Evolutionary conservation across 1,140 invertebrate species (phyloP).

Genomic region (Agrilus planipennis): DNA sequence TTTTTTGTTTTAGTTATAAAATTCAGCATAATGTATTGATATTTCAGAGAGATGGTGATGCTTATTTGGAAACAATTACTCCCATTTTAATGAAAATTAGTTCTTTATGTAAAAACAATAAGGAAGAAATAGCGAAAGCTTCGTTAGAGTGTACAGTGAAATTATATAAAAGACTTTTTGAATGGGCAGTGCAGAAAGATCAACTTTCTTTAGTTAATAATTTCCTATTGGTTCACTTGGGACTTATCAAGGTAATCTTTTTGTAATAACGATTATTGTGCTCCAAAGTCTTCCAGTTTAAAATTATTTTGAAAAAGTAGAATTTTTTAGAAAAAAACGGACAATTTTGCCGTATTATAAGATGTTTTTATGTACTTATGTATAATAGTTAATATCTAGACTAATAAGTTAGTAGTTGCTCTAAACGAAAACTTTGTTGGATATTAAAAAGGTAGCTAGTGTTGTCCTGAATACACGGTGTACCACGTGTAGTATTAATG

Average conservation of each 20-base stretch:
- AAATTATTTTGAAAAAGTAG: no score
- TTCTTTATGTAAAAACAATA: constrained; percentile 39
- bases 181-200: constrained; percentile 38
- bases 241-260: constrained; percentile 59
- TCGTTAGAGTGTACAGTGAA: constrained; percentile 40
- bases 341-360: no score
- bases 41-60: constrained; percentile 26
- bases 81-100: constrained; percentile 48
- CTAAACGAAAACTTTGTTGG: no score
- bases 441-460: no score
- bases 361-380: no score
- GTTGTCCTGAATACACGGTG: no score
- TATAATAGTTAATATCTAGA: no score
- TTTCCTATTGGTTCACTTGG: constrained; percentile 50
- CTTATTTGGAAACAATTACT: constrained; percentile 37
- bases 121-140: constrained; percentile 40
- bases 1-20: constrained; percentile 15
- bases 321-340: no score
- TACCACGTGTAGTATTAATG: no score
- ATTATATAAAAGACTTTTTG: constrained; percentile 47
- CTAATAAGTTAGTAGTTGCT: no score
- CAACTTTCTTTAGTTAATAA: constrained; percentile 46
- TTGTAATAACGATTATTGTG: no score
- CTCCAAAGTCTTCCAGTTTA: no score
- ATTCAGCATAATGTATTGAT: constrained; percentile 3